Percentiles rank a stretch among this genome's conserved stretches.
These are phyloP conservation scores for Gouania willdenowi DNA, from an alignment of 2,797 vertebrate species.

Conservation along the genomic window DNA sequence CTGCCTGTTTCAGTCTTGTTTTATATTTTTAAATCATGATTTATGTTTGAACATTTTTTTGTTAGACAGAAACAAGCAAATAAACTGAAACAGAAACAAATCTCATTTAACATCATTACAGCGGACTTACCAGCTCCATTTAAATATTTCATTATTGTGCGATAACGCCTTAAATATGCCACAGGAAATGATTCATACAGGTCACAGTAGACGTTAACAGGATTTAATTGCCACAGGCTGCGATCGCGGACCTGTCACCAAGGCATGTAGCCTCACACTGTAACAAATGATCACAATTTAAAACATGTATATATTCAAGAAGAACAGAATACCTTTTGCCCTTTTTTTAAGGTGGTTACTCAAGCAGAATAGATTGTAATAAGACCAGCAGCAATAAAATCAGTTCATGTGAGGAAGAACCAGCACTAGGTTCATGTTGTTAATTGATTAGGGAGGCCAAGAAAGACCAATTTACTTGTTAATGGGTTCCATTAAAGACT, in stretches of 20 bases:
- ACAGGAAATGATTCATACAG: constrained; percentile 59
- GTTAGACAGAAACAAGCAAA: too few relatives aligned
- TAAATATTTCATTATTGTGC: constrained; percentile 68
- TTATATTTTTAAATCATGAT: too few relatives aligned
- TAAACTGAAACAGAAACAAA: too few relatives aligned
- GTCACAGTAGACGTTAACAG: constrained; percentile 35
- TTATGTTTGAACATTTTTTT: too few relatives aligned
- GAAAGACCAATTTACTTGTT: constrained; percentile 64
- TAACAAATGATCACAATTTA: constrained; percentile 43
- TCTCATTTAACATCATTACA: constrained; percentile 68
- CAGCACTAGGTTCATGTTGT: too few relatives aligned
- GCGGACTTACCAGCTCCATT: constrained; percentile 64
- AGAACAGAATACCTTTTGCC: background rate
- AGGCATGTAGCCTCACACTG: constrained; percentile 3
- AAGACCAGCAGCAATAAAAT: too few relatives aligned
- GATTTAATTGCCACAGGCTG: constrained; percentile 41
- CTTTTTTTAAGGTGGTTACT: constrained; percentile 1
- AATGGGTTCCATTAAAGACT: constrained; percentile 62
- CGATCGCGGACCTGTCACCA: constrained; percentile 41
- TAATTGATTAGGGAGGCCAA: constrained; percentile 69
- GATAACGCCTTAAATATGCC: constrained; percentile 64
- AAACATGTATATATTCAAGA: background rate
- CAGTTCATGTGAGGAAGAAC: too few relatives aligned
- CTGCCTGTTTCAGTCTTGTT: too few relatives aligned
- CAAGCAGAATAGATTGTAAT: too few relatives aligned